Conservation (phyloP, 2,888 invertebrate species). For the Ferrisia virgata region DNA sequence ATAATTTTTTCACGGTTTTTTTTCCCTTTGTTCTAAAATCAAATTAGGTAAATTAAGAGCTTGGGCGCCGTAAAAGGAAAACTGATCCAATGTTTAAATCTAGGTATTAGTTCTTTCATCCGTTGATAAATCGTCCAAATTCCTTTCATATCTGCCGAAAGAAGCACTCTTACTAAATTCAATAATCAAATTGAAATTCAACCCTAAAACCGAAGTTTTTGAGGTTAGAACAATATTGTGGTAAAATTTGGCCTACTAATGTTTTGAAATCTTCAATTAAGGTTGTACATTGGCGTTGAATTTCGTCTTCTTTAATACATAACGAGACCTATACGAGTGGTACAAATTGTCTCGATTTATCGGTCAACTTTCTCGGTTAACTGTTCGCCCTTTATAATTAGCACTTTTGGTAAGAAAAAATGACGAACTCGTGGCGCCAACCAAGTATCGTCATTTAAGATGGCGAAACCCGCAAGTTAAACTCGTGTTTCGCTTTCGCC, state of each 20-base stretch:
- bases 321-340: neutral
- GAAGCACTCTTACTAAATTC: neutral
- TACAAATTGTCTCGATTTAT: neutral
- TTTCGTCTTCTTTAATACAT: neutral
- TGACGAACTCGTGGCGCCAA: neutral
- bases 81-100: too few species aligned
- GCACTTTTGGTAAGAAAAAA: neutral
- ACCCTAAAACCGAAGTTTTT: neutral
- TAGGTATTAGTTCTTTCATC: too few species aligned
- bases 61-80: too few species aligned
- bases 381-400: neutral
- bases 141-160: neutral
- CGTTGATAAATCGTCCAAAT: neutral
- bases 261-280: neutral
- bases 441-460: too few species aligned
- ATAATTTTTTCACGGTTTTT: too few species aligned
- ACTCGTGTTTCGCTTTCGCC: too few species aligned
- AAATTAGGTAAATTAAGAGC: too few species aligned
- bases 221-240: neutral
- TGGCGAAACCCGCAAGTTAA: too few species aligned
- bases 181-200: neutral
- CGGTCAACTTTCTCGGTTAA: neutral
- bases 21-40: too few species aligned
- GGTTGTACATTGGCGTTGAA: neutral
- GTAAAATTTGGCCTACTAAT: neutral